Evolutionary conservation across 2,113 vertebrate genomes (phyloP).

Genomic region (Felis chaus): DNA sequence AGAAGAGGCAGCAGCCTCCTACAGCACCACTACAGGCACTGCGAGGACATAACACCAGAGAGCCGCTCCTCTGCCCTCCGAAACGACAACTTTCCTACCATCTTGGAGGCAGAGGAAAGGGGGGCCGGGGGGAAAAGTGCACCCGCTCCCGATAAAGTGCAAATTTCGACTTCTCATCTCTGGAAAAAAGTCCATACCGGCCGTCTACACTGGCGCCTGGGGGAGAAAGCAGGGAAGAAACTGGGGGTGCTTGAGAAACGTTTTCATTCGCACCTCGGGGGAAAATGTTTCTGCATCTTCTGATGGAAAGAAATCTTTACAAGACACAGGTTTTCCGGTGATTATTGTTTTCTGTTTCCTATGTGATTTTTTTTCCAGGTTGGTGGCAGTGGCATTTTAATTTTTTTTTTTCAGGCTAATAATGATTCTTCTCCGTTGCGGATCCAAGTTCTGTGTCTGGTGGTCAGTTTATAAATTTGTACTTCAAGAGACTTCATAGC

Average conservation of each 20-base stretch:
- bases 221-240: neutral
- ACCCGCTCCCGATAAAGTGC: constrained; percentile 44
- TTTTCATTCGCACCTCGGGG: constrained; percentile 62
- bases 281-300: constrained; percentile 55
- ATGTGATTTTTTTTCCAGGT: neutral
- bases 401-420: constrained; percentile 23
- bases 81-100: constrained; percentile 99
- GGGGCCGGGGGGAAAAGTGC: constrained; percentile 72
- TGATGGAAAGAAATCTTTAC: constrained; percentile 62
- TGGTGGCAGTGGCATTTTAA: neutral
- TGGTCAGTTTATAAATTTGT: constrained; percentile 47
- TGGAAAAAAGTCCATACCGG: constrained; percentile 22
- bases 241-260: constrained; percentile 67
- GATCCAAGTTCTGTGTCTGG: constrained; percentile 52
- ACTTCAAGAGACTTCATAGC: neutral
- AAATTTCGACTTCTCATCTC: constrained; percentile 19
- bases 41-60: constrained; percentile 97
- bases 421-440: constrained; percentile 31
- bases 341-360: constrained; percentile 50
- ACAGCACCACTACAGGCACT: constrained; percentile 99
- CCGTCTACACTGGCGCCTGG: constrained; percentile 18
- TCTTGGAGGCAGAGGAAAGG: constrained; percentile 92
- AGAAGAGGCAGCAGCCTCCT: constrained; percentile 92
- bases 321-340: constrained; percentile 67
- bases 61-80: constrained; percentile 86